Evolutionary conservation across 2,797 vertebrate species (phyloP).

Genomic region (Helostoma temminkii): DNA sequence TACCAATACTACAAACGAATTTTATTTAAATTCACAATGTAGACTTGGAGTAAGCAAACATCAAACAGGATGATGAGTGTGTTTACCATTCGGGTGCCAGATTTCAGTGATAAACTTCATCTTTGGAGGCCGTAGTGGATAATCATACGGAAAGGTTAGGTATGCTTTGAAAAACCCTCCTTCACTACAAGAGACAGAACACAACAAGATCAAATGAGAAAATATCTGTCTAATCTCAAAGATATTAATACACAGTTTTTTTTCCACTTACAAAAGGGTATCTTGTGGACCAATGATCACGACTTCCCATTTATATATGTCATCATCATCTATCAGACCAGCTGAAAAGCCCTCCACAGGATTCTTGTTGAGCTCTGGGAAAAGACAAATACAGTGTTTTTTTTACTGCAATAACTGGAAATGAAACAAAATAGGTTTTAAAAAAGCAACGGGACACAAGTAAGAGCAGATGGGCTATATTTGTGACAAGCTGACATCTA

Average conservation of each 20-base stretch:
- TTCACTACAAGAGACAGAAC: constrained; percentile 75
- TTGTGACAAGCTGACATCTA: neutral
- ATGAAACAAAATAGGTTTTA: neutral
- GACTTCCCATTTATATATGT: constrained; percentile 89
- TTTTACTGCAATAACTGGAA: constrained; percentile 1
- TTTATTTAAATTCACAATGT: neutral
- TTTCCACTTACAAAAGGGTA: constrained; percentile 85
- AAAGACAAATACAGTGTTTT: constrained; percentile 1
- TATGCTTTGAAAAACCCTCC: constrained; percentile 90
- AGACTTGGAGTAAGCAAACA: neutral
- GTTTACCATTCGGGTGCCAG: constrained; percentile 89
- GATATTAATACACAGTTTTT: neutral
- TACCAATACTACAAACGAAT: too few relatives aligned
- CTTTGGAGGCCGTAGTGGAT: constrained; percentile 88
- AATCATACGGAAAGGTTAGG: constrained; percentile 88
- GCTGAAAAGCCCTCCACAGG: constrained; percentile 89
- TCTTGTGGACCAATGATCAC: constrained; percentile 88
- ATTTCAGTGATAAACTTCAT: constrained; percentile 90
- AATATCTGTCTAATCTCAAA: neutral
- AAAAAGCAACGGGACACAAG: neutral
- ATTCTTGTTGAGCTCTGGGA: constrained; percentile 87
- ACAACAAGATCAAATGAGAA: constrained; percentile 13
- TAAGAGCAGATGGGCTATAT: neutral
- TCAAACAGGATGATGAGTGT: neutral
- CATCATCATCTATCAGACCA: constrained; percentile 86